A percentile compares a stretch with the other conserved stretches of the same genome.
Conservation (phyloP, 2,888 invertebrate species). For the Nymphalis c-album region DNA sequence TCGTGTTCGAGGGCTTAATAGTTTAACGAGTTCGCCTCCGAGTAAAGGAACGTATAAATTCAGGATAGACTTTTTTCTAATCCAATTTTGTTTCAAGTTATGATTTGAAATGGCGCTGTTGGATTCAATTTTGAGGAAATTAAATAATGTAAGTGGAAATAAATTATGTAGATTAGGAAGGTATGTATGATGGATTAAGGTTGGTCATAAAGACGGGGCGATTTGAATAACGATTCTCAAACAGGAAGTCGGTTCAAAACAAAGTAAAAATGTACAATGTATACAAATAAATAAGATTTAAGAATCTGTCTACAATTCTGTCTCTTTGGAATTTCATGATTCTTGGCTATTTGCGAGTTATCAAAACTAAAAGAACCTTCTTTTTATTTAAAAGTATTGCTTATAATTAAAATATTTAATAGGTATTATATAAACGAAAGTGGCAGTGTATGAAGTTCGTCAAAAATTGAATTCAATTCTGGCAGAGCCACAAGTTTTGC, state of each 20-base stretch:
- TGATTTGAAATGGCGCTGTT: slow-evolving; percentile 34
- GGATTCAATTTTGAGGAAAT: slow-evolving; percentile 39
- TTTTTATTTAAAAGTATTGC: no score
- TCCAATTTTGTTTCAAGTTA: slow-evolving; percentile 35
- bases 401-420: no score
- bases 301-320: no score
- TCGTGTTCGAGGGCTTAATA: slow-evolving; percentile 7
- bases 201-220: slow-evolving; percentile 24
- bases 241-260: slow-evolving; percentile 21
- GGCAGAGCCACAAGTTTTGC: no score
- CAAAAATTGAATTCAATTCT: no score
- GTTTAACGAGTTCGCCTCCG: slow-evolving; percentile 44
- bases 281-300: no score
- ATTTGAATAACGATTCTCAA: slow-evolving; percentile 30
- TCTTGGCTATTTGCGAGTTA: no score
- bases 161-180: slow-evolving; percentile 39
- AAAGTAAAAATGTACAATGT: no score
- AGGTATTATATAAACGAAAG: no score
- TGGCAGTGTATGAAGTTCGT: no score
- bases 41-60: slow-evolving; percentile 45
- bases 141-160: slow-evolving; percentile 37
- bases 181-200: slow-evolving; percentile 38
- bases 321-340: no score
- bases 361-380: no score
- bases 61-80: slow-evolving; percentile 43